phyloP scores from a whole-genome alignment of 2,113 vertebrate genomes.

The Guaruba guarouba region DNA sequence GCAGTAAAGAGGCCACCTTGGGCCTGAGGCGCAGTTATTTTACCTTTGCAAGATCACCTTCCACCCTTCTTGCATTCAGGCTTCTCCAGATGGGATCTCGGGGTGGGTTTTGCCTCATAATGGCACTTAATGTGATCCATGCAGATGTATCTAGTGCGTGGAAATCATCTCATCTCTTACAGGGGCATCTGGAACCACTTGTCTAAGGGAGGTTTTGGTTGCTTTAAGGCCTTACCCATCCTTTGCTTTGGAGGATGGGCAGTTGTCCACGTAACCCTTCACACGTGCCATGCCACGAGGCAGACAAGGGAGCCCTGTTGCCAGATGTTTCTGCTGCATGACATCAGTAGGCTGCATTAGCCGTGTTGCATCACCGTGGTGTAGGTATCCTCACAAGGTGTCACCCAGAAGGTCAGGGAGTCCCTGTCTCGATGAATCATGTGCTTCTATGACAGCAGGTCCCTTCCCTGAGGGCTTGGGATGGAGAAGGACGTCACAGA shows the following conservation, averaged over 20 bases:
- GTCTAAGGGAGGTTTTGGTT: rapidly evolving
- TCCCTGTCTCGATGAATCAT: neutral
- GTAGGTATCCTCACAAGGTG: neutral
- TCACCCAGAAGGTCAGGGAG: neutral
- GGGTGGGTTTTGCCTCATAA: neutral
- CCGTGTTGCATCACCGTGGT: neutral
- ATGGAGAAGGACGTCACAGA: neutral
- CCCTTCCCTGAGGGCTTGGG: neutral
- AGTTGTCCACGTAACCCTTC: neutral
- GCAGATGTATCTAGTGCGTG: rapidly evolving
- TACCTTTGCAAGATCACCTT: neutral
- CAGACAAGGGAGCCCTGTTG: neutral
- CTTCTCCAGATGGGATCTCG: neutral
- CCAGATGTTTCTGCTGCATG: rapidly evolving
- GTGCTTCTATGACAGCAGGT: neutral
- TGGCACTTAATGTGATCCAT: rapidly evolving
- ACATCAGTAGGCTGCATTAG: neutral
- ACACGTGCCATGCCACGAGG: neutral
- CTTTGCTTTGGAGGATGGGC: neutral
- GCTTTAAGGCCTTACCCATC: neutral
- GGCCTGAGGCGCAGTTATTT: neutral
- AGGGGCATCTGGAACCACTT: neutral
- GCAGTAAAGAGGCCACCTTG: neutral
- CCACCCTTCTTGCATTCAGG: neutral
- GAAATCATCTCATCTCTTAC: neutral